phyloP scores from a whole-genome alignment of 2,888 invertebrate species.

The Dryomyza anilis region DNA sequence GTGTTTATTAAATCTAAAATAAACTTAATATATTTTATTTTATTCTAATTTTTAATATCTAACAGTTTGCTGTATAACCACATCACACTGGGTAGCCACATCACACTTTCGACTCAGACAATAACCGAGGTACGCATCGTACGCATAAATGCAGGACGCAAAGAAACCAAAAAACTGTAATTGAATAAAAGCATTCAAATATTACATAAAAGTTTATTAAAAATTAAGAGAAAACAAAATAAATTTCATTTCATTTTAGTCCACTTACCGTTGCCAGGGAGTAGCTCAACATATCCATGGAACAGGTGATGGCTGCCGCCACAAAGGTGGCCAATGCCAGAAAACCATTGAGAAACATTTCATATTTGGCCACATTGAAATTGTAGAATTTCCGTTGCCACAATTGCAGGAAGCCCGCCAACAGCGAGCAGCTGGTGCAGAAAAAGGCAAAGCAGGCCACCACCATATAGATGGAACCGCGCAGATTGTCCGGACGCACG shows the following conservation, averaged over 20 bases:
- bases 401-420: constrained; percentile 42
- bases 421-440: constrained; percentile 35
- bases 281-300: constrained; percentile 37
- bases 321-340: constrained; percentile 35
- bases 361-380: constrained; percentile 40
- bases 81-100: constrained; percentile 40
- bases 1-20: too few relatives aligned
- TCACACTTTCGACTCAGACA: constrained; percentile 33
- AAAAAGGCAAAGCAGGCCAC: constrained; percentile 39
- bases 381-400: constrained; percentile 42
- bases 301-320: constrained; percentile 33
- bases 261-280: constrained; percentile 38
- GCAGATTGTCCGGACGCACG: constrained; percentile 48
- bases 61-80: too few relatives aligned
- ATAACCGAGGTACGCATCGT: constrained; percentile 36
- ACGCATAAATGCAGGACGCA: constrained; percentile 36
- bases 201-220: too few relatives aligned
- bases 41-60: too few relatives aligned
- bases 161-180: constrained; percentile 41
- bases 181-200: constrained; percentile 1
- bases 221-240: background rate
- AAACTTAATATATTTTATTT: too few relatives aligned
- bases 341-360: constrained; percentile 36
- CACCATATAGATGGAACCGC: constrained; percentile 45
- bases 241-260: too few relatives aligned